Percentiles rank a stretch among this genome's conserved stretches.
Conservation (phyloP, 2,113 vertebrate species). For the Xyrauchen texanus region DNA sequence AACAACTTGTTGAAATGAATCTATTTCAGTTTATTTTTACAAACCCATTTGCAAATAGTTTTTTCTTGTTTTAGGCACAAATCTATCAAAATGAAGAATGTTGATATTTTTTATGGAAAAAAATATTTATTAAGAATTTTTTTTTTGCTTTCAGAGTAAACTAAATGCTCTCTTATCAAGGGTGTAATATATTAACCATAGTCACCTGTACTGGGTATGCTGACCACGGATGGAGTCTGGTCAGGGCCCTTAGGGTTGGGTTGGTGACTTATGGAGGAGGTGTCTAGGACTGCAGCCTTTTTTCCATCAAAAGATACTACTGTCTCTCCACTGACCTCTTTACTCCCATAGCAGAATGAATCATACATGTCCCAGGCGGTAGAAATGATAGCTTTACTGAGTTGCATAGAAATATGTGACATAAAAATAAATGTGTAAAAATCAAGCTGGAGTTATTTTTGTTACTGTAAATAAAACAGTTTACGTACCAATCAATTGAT, state of each 20-base stretch:
- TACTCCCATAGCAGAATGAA: conserved; percentile 41
- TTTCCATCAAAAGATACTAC: background rate
- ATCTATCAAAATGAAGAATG: no score
- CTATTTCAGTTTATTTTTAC: no score
- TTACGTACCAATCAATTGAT: no score
- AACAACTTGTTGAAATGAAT: no score
- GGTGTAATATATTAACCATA: background rate
- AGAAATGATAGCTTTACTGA: conserved; percentile 69
- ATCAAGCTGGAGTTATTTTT: background rate
- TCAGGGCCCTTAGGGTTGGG: conserved; percentile 30
- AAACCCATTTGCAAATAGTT: no score
- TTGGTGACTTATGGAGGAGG: conserved; percentile 28
- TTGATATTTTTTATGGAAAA: no score
- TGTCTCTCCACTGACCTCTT: conserved; percentile 24
- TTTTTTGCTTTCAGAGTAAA: no score
- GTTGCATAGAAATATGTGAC: no score
- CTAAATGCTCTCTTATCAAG: no score
- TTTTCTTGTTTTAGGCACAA: no score
- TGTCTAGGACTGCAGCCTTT: background rate
- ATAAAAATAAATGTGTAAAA: background rate
- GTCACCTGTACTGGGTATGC: conserved; percentile 72
- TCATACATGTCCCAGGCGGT: conserved; percentile 82
- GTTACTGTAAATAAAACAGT: no score
- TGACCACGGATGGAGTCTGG: conserved; percentile 47
- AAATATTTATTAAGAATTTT: no score